These are phyloP conservation scores for Noturus placidus DNA, from an alignment of 2,113 vertebrate genomes.

Conservation along the genomic window DNA sequence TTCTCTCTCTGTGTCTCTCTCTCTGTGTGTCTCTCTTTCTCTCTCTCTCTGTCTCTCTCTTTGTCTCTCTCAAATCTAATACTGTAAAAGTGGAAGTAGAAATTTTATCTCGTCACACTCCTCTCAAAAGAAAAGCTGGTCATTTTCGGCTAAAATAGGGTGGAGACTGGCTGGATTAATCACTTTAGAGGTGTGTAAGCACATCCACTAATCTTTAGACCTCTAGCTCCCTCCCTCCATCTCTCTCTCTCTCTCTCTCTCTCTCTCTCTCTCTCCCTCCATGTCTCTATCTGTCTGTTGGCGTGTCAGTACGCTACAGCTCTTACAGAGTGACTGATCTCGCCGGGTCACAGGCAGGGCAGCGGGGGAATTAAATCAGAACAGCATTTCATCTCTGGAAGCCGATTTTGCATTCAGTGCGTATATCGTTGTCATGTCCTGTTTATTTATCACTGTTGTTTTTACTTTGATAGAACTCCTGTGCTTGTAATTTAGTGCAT, in stretches of 20 bases:
- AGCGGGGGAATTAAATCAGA: constrained; percentile 5
- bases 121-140: constrained; percentile 51
- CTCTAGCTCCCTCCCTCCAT: constrained; percentile 2
- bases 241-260: background rate
- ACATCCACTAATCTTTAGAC: constrained; percentile 13
- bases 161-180: constrained; percentile 42
- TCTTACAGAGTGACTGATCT: background rate
- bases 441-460: background rate
- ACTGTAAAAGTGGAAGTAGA: background rate
- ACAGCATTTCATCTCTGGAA: constrained; percentile 3
- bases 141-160: constrained; percentile 51
- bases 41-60: constrained; percentile 26
- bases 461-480: background rate
- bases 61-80: constrained; percentile 23
- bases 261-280: background rate
- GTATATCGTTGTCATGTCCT: background rate
- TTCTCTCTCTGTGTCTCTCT: no score
- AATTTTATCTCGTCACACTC: background rate
- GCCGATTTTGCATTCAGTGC: background rate
- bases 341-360: background rate
- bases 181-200: background rate
- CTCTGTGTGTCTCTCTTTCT: no score
- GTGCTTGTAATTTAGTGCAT: background rate
- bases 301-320: background rate
- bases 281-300: background rate